These are phyloP conservation scores for Keiferia lycopersicella DNA, from an alignment of 2,888 invertebrate genomes.

Conservation along the genomic window DNA sequence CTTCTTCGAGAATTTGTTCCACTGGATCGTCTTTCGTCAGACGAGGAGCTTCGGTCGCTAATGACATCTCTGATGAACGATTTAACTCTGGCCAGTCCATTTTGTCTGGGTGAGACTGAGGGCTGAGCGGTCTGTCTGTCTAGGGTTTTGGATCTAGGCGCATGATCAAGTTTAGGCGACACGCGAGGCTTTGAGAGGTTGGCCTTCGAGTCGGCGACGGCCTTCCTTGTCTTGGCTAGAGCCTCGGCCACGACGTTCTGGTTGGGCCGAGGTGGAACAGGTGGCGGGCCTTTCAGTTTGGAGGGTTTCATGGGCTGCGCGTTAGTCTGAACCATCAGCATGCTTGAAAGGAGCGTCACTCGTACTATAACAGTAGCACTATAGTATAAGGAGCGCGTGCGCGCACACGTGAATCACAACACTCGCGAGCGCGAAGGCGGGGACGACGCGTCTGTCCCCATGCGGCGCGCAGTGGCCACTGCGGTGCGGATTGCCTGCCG, in stretches of 20 bases:
- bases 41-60: constrained; percentile 75
- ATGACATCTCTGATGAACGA: constrained; percentile 79
- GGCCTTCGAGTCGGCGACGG: constrained; percentile 74
- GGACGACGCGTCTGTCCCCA: constrained; percentile 41
- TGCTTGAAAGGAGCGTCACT: constrained; percentile 69
- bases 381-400: constrained; percentile 76
- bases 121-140: constrained; percentile 62
- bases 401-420: constrained; percentile 51
- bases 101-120: constrained; percentile 71
- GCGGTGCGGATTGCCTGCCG: constrained; percentile 26
- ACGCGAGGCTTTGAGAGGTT: constrained; percentile 68
- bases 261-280: constrained; percentile 91
- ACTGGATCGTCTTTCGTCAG: constrained; percentile 72
- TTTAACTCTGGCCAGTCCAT: constrained; percentile 75
- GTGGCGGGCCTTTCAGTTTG: constrained; percentile 85
- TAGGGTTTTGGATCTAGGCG: constrained; percentile 66
- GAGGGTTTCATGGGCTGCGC: constrained; percentile 78
- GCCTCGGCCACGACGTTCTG: constrained; percentile 87
- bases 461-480: constrained; percentile 49
- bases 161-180: constrained; percentile 61
- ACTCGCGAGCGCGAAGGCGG: constrained; percentile 55
- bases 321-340: constrained; percentile 81
- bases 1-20: constrained; percentile 73
- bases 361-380: constrained; percentile 73
- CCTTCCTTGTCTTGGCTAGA: constrained; percentile 84